Percentiles rank a stretch among this genome's conserved stretches.
These are phyloP conservation scores for Amiota communis DNA, from an alignment of 2,888 invertebrate species.

Conservation along the genomic window DNA sequence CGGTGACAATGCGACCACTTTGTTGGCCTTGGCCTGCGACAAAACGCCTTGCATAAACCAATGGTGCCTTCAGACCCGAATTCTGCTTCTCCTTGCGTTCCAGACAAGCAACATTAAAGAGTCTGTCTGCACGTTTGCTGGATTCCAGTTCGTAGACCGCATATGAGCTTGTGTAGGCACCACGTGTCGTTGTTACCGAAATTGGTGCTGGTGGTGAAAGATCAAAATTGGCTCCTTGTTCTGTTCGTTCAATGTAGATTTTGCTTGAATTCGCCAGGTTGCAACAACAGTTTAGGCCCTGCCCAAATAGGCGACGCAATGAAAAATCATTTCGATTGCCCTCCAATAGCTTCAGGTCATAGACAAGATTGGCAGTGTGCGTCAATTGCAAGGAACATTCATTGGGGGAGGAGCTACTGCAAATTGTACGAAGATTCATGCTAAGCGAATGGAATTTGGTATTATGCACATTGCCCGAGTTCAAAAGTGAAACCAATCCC, in stretches of 20 bases:
- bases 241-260: constrained; percentile 86
- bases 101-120: constrained; percentile 81
- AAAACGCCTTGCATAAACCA: constrained; percentile 84
- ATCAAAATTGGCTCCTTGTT: constrained; percentile 77
- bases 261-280: constrained; percentile 85
- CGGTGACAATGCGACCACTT: constrained; percentile 89
- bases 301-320: constrained; percentile 88
- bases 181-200: constrained; percentile 78
- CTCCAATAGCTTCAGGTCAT: constrained; percentile 80
- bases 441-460: constrained; percentile 94
- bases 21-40: constrained; percentile 94
- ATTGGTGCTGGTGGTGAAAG: constrained; percentile 78
- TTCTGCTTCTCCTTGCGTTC: constrained; percentile 43
- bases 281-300: constrained; percentile 86
- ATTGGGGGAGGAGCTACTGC: constrained; percentile 73
- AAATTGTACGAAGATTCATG: constrained; percentile 87
- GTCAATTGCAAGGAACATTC: constrained; percentile 84
- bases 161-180: constrained; percentile 79
- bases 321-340: constrained; percentile 83
- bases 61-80: constrained; percentile 74
- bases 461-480: constrained; percentile 92
- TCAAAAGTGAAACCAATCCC: constrained; percentile 90
- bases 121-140: constrained; percentile 72
- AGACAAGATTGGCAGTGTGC: constrained; percentile 90
- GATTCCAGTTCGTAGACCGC: constrained; percentile 82